Base-by-base conservation (phyloP, 37 sponge, comb jelly and placozoan genomes). In the Chondrilla cf. caribensis region DNA sequence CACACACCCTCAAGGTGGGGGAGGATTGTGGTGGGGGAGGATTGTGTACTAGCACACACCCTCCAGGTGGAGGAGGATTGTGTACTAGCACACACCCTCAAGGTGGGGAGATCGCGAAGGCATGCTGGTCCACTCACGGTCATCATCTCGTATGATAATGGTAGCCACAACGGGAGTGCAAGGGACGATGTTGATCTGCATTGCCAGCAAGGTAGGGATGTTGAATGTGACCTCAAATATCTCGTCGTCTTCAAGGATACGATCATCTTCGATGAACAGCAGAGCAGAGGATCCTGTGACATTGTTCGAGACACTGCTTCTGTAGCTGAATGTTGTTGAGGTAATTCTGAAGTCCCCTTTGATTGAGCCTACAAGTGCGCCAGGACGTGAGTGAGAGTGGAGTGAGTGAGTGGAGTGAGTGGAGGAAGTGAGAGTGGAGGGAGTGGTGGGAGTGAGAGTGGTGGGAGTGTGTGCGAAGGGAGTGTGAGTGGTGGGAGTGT, bases 91-190 rank as follows among this genome's bases (percentile, higher is more conserved):
- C n/a, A n/a, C n/a, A n/a, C n/a, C n/a, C n/a, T n/a, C n/a, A n/a
- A n/a, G n/a, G n/a, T n/a, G n/a, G n/a, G n/a, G n/a, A n/a, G n/a
- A n/a, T n/a, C n/a, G n/a, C n/a, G n/a, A n/a, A n/a, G n/a, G n/a
- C n/a, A n/a, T n/a, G n/a, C n/a, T n/a, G n/a, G n/a, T n/a, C n/a
- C n/a, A n/a, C n/a, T n/a, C n/a, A 73, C 76, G 15, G 40, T 73
- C 76, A 39, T 73, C 24, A 14, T 73, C 76, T 25, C 40, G n/a
- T 39, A 73, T 73, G 76, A 73, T 22, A 6, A 73, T 42, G 25
- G 44, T 39, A 1, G 43, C 25, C 21, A 22, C 25, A 2, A 24
- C 25, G 0, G 22, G 1, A 38, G 1, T 1, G 38, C 76, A 40
- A 7, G 2, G 38, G 18, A 2, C 1, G 0, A 73, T 73, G 17